These are phyloP conservation scores for Myxocyprinus asiaticus DNA, from an alignment of 2,113 vertebrate species.

Conservation along the genomic window DNA sequence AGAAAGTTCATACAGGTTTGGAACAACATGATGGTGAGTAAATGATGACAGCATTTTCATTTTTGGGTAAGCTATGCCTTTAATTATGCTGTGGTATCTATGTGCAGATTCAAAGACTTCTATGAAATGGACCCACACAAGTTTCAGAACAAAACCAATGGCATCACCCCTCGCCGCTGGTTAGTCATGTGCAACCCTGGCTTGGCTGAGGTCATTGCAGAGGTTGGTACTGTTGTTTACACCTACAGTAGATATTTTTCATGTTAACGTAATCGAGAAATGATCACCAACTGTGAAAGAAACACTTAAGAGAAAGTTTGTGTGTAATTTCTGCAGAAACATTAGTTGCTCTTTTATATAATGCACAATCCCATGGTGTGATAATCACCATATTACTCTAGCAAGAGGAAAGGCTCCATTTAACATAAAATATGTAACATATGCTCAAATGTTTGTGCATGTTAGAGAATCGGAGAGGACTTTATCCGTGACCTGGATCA, in stretches of 20 bases:
- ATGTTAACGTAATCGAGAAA: no score
- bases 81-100: not conserved
- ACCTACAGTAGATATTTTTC: not conserved
- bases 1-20: no score
- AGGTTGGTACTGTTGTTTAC: constrained; percentile 71
- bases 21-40: no score
- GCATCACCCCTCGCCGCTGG: constrained; percentile 93
- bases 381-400: no score
- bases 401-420: no score
- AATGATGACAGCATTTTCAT: no score
- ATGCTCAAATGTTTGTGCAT: not conserved
- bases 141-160: constrained; percentile 94
- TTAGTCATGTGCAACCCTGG: constrained; percentile 90
- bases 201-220: constrained; percentile 88
- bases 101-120: constrained; percentile 88
- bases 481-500: constrained; percentile 86
- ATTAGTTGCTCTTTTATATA: no score
- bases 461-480: constrained; percentile 86
- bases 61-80: no score
- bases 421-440: not conserved
- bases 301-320: no score
- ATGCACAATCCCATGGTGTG: no score
- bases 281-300: no score
- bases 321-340: no score
- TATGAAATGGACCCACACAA: constrained; percentile 89